phyloP scores from a whole-genome alignment of 2,797 vertebrate species.

The Chromobotia macracanthus region DNA sequence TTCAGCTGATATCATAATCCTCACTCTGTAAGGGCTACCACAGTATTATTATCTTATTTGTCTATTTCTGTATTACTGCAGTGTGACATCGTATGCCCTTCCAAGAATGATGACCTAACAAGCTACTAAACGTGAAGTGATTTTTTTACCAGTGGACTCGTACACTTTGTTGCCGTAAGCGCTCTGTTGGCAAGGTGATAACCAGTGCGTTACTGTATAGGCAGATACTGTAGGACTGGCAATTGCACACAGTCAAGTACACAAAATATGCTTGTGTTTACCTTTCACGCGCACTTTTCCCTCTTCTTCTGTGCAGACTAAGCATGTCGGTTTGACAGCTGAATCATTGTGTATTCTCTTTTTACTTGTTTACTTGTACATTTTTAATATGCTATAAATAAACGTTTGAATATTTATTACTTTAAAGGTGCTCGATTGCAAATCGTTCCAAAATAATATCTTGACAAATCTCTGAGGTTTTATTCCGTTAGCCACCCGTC shows the following conservation, averaged over 20 bases:
- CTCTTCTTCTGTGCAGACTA: not conserved
- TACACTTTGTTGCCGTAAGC: conserved; percentile 25
- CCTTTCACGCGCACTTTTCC: not conserved
- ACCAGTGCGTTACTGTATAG: conserved; percentile 1
- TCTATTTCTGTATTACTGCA: not conserved
- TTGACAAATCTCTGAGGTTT: conserved; percentile 25
- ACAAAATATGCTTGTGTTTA: not conserved
- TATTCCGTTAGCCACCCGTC: conserved; percentile 34
- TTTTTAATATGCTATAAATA: conserved; percentile 39
- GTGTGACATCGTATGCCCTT: not conserved
- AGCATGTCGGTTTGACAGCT: conserved; percentile 10
- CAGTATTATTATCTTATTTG: not conserved
- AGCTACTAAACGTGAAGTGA: conserved; percentile 11
- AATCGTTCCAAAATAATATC: conserved; percentile 16
- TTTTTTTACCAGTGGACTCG: conserved; percentile 9
- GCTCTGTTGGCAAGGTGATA: conserved; percentile 34
- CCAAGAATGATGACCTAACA: conserved; percentile 11
- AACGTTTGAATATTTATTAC: conserved; percentile 6
- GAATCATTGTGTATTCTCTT: conserved; percentile 6
- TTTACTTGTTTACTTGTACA: conserved; percentile 33
- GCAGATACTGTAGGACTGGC: conserved; percentile 15
- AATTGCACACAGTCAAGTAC: not conserved
- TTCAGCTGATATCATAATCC: not conserved
- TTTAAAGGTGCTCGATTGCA: conserved; percentile 16
- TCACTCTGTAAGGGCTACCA: not conserved